Evolutionary conservation across 2,888 invertebrate genomes (phyloP).

Genomic region (Euspilapteryx auroguttella): DNA sequence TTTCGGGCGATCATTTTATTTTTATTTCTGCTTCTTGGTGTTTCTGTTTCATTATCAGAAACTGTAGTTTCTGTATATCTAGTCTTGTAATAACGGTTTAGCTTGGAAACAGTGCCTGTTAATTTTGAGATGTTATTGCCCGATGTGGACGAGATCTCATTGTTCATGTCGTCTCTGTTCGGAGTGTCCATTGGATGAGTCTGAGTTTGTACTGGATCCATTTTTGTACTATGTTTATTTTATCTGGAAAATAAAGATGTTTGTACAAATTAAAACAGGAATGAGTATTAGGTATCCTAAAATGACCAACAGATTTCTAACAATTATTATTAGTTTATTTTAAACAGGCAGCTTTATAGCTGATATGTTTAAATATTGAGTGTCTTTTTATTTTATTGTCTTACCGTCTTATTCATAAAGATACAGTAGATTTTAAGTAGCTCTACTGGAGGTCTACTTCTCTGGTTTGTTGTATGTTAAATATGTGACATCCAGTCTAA

Average conservation of each 20-base stretch:
- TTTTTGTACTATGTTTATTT: conserved; percentile 10
- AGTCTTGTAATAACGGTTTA: conserved; percentile 26
- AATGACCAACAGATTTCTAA: too few species aligned
- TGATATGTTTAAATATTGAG: too few species aligned
- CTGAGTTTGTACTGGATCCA: conserved; percentile 33
- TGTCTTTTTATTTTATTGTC: too few species aligned
- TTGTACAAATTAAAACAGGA: not conserved
- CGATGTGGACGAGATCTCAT: conserved; percentile 37
- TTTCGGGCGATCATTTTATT: conserved; percentile 13
- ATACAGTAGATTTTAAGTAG: too few species aligned
- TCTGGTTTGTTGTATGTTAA: too few species aligned
- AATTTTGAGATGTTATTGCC: conserved; percentile 16
- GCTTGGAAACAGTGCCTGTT: conserved; percentile 12
- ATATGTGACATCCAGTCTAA: too few species aligned
- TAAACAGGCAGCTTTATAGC: too few species aligned
- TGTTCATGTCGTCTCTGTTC: conserved; percentile 25
- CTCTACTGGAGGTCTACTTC: too few species aligned
- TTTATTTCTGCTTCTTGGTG: conserved; percentile 9
- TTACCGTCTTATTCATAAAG: too few species aligned
- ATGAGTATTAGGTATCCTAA: too few species aligned
- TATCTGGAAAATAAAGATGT: not conserved
- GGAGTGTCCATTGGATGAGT: conserved; percentile 10
- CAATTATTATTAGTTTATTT: too few species aligned
- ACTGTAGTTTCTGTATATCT: conserved; percentile 20
- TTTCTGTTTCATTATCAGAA: conserved; percentile 29